Conservation (phyloP, 1,140 invertebrate genomes). For the Contarinia nasturtii region DNA sequence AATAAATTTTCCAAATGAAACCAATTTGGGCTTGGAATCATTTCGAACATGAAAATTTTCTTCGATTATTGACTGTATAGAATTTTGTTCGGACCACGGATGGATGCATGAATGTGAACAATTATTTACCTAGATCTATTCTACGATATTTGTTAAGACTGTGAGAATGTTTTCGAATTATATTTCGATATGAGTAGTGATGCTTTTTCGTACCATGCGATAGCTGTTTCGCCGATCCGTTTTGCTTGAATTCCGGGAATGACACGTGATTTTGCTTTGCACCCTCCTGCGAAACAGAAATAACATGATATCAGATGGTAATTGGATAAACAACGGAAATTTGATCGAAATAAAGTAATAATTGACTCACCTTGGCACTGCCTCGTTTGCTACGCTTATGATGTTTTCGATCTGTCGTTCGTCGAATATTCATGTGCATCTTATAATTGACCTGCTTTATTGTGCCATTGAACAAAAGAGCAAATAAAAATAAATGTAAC, state of each 20-base stretch:
- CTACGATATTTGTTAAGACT: conserved; percentile 27
- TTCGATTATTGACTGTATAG: too few species aligned
- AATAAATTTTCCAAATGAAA: too few species aligned
- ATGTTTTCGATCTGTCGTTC: conserved; percentile 59
- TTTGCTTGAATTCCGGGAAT: conserved; percentile 71
- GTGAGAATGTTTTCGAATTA: conserved; percentile 26
- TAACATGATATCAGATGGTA: too few species aligned
- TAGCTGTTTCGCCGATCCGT: conserved; percentile 66
- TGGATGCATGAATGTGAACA: conserved; percentile 2
- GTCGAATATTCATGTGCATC: conserved; percentile 76
- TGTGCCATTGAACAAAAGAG: too few species aligned
- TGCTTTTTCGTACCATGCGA: conserved; percentile 55
- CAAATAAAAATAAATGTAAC: too few species aligned
- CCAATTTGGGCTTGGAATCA: too few species aligned
- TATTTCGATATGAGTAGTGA: conserved; percentile 22
- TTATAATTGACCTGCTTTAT: conserved; percentile 61
- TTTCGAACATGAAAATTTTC: too few species aligned
- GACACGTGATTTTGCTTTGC: conserved; percentile 64
- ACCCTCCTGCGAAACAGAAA: conserved; percentile 30
- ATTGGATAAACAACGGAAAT: too few species aligned
- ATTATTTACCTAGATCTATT: conserved; percentile 26
- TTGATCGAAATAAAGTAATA: too few species aligned
- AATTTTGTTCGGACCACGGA: too few species aligned
- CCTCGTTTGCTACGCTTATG: conserved; percentile 62
- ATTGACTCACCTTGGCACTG: conserved; percentile 35